Evolutionary conservation across 2,113 vertebrate genomes (phyloP).

Genomic region (Catharus fuscescens): DNA sequence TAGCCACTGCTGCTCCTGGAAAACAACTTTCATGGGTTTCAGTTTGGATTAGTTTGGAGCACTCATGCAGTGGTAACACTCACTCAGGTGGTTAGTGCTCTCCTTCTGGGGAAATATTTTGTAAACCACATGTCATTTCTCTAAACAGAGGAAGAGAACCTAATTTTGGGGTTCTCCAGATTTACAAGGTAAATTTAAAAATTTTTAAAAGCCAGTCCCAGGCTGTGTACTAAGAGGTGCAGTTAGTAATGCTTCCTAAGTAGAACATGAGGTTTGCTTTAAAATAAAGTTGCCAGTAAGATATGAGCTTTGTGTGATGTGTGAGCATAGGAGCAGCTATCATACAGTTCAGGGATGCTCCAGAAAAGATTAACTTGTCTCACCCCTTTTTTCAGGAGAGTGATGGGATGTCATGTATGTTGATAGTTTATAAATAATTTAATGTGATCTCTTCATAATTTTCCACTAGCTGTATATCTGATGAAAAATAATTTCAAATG

Average conservation of each 20-base stretch:
- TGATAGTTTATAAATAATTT: neutral
- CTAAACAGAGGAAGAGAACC: neutral
- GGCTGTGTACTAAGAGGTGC: neutral
- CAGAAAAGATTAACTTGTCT: neutral
- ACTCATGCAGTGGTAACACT: neutral
- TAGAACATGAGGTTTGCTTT: neutral
- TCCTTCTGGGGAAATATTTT: slow-evolving; percentile 10
- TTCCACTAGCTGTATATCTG: neutral
- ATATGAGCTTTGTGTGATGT: neutral
- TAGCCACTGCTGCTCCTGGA: slow-evolving; percentile 44
- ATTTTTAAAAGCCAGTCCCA: neutral
- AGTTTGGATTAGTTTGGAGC: slow-evolving; percentile 24
- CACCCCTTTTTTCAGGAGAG: neutral
- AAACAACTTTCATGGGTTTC: slow-evolving; percentile 28
- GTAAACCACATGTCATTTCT: neutral
- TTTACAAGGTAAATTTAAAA: neutral
- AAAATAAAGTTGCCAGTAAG: neutral
- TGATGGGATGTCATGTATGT: neutral
- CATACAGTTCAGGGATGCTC: neutral
- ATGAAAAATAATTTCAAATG: neutral
- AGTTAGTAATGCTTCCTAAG: neutral
- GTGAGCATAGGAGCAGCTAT: neutral
- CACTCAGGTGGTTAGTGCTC: neutral
- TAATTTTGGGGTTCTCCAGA: neutral
- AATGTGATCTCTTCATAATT: neutral